Evolutionary conservation across 2,113 vertebrate genomes (phyloP).

Genomic region (Chaetops frenatus): DNA sequence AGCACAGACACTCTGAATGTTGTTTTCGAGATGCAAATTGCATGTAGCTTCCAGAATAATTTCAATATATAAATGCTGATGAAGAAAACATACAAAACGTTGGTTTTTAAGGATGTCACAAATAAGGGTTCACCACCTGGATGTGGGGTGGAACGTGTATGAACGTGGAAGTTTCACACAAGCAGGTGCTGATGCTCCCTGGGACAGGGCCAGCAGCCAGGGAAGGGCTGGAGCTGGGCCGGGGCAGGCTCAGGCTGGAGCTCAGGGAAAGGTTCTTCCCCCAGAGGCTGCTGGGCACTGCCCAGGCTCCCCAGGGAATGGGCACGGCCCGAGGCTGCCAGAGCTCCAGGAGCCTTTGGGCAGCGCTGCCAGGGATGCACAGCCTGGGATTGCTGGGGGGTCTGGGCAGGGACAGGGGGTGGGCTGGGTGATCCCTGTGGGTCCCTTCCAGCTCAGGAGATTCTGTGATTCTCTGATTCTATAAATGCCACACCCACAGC

Average conservation of each 20-base stretch:
- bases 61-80: neutral
- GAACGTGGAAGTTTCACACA: neutral
- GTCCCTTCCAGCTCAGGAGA: neutral
- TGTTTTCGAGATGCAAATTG: neutral
- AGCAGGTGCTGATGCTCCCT: neutral
- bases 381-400: neutral
- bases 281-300: neutral
- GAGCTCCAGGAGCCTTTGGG: neutral
- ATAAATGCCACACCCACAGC: neutral
- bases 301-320: neutral
- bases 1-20: neutral
- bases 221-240: neutral
- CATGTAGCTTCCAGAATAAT: neutral
- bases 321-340: neutral
- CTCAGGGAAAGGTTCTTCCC: neutral
- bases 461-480: neutral
- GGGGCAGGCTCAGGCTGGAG: neutral
- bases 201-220: neutral
- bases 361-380: neutral
- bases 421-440: accelerated
- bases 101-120: neutral
- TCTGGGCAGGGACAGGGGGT: accelerated
- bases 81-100: neutral
- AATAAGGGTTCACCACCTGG: neutral
- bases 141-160: neutral